phyloP scores from a whole-genome alignment of 2,888 invertebrate genomes.

The Torymus tubicola region DNA sequence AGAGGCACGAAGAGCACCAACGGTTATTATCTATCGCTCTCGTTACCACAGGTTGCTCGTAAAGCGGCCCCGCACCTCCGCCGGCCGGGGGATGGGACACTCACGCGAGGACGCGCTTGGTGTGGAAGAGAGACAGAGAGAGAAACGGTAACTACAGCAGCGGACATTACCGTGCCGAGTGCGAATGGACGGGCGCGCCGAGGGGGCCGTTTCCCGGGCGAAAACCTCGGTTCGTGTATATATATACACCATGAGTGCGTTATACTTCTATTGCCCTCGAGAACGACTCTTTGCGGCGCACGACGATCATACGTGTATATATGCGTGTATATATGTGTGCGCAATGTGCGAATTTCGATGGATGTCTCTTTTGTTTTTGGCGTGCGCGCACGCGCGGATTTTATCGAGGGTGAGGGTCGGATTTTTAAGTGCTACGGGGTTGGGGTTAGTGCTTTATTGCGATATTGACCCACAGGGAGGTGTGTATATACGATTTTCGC shows the following conservation, averaged over 20 bases:
- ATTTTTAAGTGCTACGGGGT: constrained; percentile 23
- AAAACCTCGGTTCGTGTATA: constrained; percentile 34
- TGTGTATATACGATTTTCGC: too few species aligned
- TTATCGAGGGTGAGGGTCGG: neutral
- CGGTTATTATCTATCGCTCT: constrained; percentile 77
- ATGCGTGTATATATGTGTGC: too few species aligned
- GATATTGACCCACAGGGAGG: neutral
- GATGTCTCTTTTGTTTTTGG: constrained; percentile 5
- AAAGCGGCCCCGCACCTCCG: constrained; percentile 68
- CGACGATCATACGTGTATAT: constrained; percentile 27
- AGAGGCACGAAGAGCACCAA: constrained; percentile 61
- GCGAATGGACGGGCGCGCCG: constrained; percentile 70
- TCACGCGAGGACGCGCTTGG: constrained; percentile 15
- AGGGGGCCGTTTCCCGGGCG: constrained; percentile 67
- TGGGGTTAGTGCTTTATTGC: constrained; percentile 36
- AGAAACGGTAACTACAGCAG: constrained; percentile 51
- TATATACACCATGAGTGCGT: neutral
- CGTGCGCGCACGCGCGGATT: neutral
- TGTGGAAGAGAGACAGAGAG: constrained; percentile 22
- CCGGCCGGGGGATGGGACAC: constrained; percentile 69
- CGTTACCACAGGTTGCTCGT: constrained; percentile 77
- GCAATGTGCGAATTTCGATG: constrained; percentile 31
- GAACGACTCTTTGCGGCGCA: neutral
- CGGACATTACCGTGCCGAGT: constrained; percentile 67
- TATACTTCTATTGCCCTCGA: constrained; percentile 4